Percentiles rank a stretch among this genome's conserved stretches.
phyloP scores from a whole-genome alignment of 1,140 invertebrate species.

The Physella acuta region DNA sequence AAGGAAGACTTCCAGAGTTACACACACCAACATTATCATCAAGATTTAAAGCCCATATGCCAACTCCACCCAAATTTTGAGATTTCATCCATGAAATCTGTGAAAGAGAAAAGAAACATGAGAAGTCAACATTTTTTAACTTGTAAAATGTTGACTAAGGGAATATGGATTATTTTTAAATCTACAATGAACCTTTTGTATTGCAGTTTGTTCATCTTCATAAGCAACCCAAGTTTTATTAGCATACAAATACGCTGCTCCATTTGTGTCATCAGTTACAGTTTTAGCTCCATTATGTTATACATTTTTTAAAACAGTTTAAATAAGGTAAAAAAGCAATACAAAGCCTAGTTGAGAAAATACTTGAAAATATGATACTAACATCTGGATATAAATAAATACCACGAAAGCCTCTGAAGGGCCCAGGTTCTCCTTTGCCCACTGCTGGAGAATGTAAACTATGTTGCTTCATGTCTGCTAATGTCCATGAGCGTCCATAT shows the following conservation, averaged over 20 bases:
- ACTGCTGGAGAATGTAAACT: conserved; percentile 71
- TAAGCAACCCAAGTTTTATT: conserved; percentile 30
- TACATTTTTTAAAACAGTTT: too few relatives aligned
- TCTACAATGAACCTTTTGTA: conserved; percentile 15
- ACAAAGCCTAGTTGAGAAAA: too few relatives aligned
- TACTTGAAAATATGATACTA: too few relatives aligned
- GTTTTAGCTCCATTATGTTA: conserved; percentile 21
- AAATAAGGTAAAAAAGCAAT: too few relatives aligned
- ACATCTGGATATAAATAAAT: conserved; percentile 36
- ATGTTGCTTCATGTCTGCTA: conserved; percentile 71
- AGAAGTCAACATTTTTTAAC: too few relatives aligned
- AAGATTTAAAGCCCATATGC: conserved; percentile 32
- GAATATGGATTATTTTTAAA: too few relatives aligned
- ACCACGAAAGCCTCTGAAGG: conserved; percentile 26
- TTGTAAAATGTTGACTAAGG: too few relatives aligned
- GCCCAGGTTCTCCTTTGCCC: conserved; percentile 67
- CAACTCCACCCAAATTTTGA: conserved; percentile 27
- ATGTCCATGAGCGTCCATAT: conserved; percentile 83
- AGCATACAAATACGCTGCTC: conserved; percentile 27
- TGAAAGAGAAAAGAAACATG: too few relatives aligned
- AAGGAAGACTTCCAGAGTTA: conserved; percentile 14
- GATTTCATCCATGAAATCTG: conserved; percentile 10
- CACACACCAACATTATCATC: conserved; percentile 26
- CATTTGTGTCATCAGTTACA: conserved; percentile 15
- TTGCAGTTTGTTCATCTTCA: conserved; percentile 17